Conservation (phyloP, 2,113 vertebrate species). For the Pseudois nayaur region DNA sequence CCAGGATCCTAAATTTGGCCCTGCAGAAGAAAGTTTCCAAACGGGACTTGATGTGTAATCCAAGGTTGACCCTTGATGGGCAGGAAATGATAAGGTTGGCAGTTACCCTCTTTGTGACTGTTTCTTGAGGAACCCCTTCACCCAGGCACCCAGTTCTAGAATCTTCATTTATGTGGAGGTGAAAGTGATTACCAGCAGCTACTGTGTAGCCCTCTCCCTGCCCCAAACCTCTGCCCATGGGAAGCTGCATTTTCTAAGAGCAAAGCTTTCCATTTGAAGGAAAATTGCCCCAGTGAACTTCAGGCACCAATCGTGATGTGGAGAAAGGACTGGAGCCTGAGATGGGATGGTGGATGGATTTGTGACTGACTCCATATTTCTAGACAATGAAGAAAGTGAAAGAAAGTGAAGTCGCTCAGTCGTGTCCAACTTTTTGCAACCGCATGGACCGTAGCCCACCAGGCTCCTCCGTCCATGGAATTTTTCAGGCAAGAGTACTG, state of each 20-base stretch:
- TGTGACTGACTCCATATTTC: neutral
- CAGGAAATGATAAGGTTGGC: neutral
- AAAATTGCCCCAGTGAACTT: too few species aligned
- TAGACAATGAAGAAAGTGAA: neutral
- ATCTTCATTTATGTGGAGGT: neutral
- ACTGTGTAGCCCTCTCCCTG: rapidly evolving
- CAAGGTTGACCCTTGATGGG: neutral
- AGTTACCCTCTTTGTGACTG: neutral
- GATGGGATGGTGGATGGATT: rapidly evolving
- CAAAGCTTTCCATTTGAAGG: neutral
- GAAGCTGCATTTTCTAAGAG: neutral
- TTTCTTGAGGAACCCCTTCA: neutral
- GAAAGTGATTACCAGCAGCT: neutral
- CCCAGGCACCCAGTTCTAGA: neutral
- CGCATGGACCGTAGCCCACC: neutral
- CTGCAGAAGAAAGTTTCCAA: neutral
- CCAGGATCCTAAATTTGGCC: neutral
- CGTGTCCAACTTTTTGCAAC: neutral
- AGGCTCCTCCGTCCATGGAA: neutral
- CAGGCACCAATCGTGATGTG: neutral
- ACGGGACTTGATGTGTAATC: rapidly evolving
- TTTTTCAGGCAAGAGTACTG: neutral
- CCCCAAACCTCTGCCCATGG: rapidly evolving
- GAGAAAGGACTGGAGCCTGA: neutral
- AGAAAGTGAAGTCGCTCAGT: neutral